A percentile compares a stretch with the other conserved stretches of the same genome.
Evolutionary conservation across 2,113 vertebrate species (phyloP).

Genomic region (Sterna hirundo): DNA sequence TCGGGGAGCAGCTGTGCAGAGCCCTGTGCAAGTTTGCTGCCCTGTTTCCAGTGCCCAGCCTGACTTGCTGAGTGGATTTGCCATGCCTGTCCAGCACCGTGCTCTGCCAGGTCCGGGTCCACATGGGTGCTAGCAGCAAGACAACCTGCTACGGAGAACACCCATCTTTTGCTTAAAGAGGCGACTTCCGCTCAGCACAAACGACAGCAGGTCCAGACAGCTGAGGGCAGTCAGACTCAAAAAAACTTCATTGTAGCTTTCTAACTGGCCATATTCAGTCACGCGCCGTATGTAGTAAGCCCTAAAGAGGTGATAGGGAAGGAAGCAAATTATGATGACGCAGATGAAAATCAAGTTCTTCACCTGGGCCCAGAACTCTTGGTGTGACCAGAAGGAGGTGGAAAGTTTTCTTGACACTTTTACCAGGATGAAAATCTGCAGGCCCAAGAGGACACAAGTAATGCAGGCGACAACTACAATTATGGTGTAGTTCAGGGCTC

Average conservation of each 20-base stretch:
- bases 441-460: constrained; percentile 60
- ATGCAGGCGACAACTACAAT: constrained; percentile 58
- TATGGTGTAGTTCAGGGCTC: constrained; percentile 76
- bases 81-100: rapidly evolving
- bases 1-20: neutral
- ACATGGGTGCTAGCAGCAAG: constrained; percentile 27
- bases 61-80: neutral
- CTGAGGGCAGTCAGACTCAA: constrained; percentile 86
- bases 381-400: constrained; percentile 70
- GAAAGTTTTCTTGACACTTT: constrained; percentile 68
- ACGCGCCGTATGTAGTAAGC: constrained; percentile 72
- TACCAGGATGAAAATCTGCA: constrained; percentile 77
- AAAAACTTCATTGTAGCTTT: constrained; percentile 84
- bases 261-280: neutral
- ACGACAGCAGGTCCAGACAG: constrained; percentile 83
- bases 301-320: constrained; percentile 88
- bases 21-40: rapidly evolving
- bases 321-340: constrained; percentile 83
- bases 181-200: constrained; percentile 66
- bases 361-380: constrained; percentile 87
- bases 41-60: neutral
- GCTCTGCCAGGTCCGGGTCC: neutral
- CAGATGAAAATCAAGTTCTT: constrained; percentile 87
- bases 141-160: constrained; percentile 25
- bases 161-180: constrained; percentile 64